phyloP scores from a whole-genome alignment of 2,797 vertebrate species.

The Danio aesculapii region DNA sequence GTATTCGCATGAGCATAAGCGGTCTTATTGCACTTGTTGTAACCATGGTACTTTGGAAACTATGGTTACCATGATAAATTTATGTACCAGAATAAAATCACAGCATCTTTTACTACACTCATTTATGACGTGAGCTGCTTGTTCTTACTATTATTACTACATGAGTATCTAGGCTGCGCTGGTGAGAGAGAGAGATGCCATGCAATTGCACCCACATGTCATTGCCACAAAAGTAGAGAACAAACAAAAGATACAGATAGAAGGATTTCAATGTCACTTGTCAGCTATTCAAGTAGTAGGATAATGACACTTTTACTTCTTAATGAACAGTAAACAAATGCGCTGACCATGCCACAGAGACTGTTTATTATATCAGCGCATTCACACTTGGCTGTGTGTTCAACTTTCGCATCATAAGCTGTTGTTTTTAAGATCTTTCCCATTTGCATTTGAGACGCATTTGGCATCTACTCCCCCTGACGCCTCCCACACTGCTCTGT shows the following conservation, averaged over 20 bases:
- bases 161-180: conserved; percentile 33
- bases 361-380: conserved; percentile 43
- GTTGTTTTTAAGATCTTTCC: conserved; percentile 31
- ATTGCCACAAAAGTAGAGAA: conserved; percentile 20
- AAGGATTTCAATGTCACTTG: conserved; percentile 51
- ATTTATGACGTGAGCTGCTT: conserved; percentile 22
- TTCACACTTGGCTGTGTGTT: conserved; percentile 40
- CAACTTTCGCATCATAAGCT: conserved; percentile 44
- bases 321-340: conserved; percentile 55
- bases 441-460: conserved; percentile 44
- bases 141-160: conserved; percentile 18
- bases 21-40: background rate
- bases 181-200: conserved; percentile 10
- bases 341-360: conserved; percentile 10
- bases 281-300: conserved; percentile 43
- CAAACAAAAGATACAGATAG: background rate
- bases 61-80: background rate
- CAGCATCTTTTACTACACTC: conserved; percentile 38
- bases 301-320: conserved; percentile 47
- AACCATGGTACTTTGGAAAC: background rate
- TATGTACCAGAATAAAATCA: conserved; percentile 23
- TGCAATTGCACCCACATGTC: conserved; percentile 42
- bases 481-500: conserved; percentile 57
- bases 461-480: conserved; percentile 50
- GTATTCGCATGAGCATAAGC: background rate